Percentiles rank a stretch among this genome's conserved stretches.
phyloP scores from a whole-genome alignment of 2,797 vertebrate species.

The Sebastes hubbsi region DNA sequence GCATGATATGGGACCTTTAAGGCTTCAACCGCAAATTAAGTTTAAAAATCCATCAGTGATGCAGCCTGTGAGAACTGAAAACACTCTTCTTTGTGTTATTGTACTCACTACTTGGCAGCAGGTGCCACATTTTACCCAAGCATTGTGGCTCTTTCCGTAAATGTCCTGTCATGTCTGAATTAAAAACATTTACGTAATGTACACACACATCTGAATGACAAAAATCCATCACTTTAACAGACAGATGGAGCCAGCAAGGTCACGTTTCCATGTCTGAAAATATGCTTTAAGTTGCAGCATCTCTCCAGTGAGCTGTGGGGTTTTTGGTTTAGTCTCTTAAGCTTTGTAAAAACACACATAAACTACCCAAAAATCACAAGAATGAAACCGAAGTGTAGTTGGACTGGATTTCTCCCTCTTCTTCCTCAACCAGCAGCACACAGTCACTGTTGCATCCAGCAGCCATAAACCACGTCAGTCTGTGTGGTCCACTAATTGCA shows the following conservation, averaged over 20 bases:
- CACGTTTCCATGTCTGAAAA: neutral
- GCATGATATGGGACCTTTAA: too few species aligned
- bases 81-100: neutral
- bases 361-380: neutral
- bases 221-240: neutral
- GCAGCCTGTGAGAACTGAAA: neutral
- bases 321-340: neutral
- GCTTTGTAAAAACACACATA: neutral
- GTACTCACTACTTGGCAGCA: neutral
- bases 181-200: neutral
- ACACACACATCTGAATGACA: neutral
- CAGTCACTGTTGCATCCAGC: conserved; percentile 38
- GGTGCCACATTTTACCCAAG: neutral
- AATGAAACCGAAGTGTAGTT: neutral
- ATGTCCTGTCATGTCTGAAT: neutral
- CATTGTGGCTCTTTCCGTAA: neutral
- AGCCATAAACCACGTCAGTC: conserved; percentile 65
- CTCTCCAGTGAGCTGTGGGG: neutral
- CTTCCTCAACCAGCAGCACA: conserved; percentile 24
- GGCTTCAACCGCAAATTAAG: too few species aligned
- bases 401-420: neutral
- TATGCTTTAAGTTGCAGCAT: neutral
- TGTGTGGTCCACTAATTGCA: conserved; percentile 81
- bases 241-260: neutral
- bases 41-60: neutral